Base-by-base conservation (phyloP, 2,113 vertebrate species). In the Sorex fumeus region DNA sequence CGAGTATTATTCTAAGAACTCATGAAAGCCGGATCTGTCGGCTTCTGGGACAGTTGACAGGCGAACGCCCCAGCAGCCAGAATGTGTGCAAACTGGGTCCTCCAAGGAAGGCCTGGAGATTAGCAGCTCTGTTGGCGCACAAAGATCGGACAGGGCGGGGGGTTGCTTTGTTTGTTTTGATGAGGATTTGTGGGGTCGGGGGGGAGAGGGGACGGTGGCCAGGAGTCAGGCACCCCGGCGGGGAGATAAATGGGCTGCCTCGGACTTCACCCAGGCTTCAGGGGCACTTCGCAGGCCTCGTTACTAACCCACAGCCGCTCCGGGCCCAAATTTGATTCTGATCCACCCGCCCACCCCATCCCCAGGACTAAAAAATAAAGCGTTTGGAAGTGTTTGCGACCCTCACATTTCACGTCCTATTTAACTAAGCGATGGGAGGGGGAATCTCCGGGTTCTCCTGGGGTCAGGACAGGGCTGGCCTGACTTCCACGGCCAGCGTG, bases 21-120 rank as follows among this genome's bases (percentile, higher is more conserved):
- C 94, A 95, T 97, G 97, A 98, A 97, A 98, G 96, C 90, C 93
- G 60, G 86, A 92, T 96, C 97, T 98, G 97, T 97, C 93, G 97
- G 81, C 74, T 90, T 93, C 71, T 97, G 96, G 98, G 97, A 98
- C 98, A 98, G 98, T 97, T 98, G 98, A 98, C 98, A 97, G 93
- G 91, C 72, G 97, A 95, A 97, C 97, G 95, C 93, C 94, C 93
- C 98, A 98, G 98, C 98, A 95, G 96, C 75, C 94, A 96, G 97
- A 97, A 95, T 96, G 90, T 82, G 87, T 91, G 90, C 92, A 97
- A 94, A 96, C 97, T 97, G 97, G 91, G 96, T 98, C 98, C 98
- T 98, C 96, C 96, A 96, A 97, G 95, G 95, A 98, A 98, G 97
- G 98, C 98, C 96, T 93, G 87, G 84, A 98, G 97, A 98, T 98